phyloP scores from a whole-genome alignment of 2,113 vertebrate genomes.

The Halcyon malimbica region DNA sequence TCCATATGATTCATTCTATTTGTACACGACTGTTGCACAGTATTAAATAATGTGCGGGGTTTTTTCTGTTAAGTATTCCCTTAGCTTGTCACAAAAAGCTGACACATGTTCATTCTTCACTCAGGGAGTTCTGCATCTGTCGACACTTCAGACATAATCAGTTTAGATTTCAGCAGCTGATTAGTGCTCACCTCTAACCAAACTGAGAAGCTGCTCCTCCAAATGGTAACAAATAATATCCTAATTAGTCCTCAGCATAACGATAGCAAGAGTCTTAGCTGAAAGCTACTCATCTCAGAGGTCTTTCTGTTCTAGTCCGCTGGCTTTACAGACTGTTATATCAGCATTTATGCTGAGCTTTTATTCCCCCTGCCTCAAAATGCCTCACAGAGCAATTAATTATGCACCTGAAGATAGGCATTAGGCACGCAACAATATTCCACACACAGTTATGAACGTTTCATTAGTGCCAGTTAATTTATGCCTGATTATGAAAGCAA shows the following conservation, averaged over 20 bases:
- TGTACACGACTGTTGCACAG: not conserved
- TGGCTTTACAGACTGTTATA: slow-evolving; percentile 16
- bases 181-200: slow-evolving; percentile 71
- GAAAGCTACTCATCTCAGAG: slow-evolving; percentile 13
- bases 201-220: slow-evolving; percentile 61
- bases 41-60: not conserved
- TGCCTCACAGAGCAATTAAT: slow-evolving; percentile 57
- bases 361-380: slow-evolving; percentile 38
- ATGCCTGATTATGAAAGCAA: not conserved
- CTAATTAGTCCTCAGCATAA: slow-evolving; percentile 41
- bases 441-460: not conserved
- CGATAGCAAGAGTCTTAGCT: not conserved
- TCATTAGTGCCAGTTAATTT: slow-evolving; percentile 51
- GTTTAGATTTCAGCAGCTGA: slow-evolving; percentile 80
- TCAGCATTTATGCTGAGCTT: not conserved
- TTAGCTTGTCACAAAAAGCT: slow-evolving; percentile 48
- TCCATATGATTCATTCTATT: slow-evolving; percentile 23
- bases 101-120: slow-evolving; percentile 68
- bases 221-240: slow-evolving; percentile 67
- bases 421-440: slow-evolving; percentile 33
- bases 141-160: slow-evolving; percentile 78
- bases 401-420: slow-evolving; percentile 36
- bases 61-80: slow-evolving; percentile 41
- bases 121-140: slow-evolving; percentile 68
- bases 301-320: slow-evolving; percentile 24